Percentiles rank a stretch among this genome's conserved stretches.
phyloP scores from a whole-genome alignment of 2,888 invertebrate species.

The Maniola hyperantus region DNA sequence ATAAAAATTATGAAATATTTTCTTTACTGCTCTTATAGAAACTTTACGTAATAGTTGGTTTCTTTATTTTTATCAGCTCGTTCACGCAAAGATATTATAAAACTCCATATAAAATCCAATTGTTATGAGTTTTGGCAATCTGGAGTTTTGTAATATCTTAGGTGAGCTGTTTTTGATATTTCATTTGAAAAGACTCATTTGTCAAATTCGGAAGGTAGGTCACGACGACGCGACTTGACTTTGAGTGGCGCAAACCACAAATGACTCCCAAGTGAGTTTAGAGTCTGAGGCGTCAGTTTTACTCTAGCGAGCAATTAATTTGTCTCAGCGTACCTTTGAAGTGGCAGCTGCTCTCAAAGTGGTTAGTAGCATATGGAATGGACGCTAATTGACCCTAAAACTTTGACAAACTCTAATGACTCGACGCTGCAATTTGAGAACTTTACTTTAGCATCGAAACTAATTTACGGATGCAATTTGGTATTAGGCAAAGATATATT shows the following conservation, averaged over 20 bases:
- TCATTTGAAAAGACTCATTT: constrained; percentile 9
- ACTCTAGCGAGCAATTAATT: constrained; percentile 65
- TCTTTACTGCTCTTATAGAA: no score
- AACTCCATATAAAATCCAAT: background rate
- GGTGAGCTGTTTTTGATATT: background rate
- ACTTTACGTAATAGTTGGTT: no score
- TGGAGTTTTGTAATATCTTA: background rate
- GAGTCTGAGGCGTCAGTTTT: constrained; percentile 53
- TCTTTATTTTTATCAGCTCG: no score
- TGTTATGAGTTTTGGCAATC: no score
- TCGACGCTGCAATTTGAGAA: constrained; percentile 28
- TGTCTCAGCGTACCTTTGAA: constrained; percentile 59
- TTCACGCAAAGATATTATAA: no score
- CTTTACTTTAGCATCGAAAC: constrained; percentile 22
- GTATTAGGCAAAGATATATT: background rate
- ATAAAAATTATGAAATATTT: no score
- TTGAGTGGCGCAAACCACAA: constrained; percentile 35
- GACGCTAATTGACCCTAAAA: constrained; percentile 39
- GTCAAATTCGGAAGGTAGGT: background rate
- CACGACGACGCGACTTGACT: background rate
- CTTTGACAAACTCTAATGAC: constrained; percentile 39
- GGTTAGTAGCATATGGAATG: constrained; percentile 49
- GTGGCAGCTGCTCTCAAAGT: constrained; percentile 44
- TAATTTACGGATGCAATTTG: constrained; percentile 7
- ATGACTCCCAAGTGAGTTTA: constrained; percentile 51